Evolutionary conservation across 2,113 vertebrate genomes (phyloP).

Genomic region (Dasyprocta punctata): DNA sequence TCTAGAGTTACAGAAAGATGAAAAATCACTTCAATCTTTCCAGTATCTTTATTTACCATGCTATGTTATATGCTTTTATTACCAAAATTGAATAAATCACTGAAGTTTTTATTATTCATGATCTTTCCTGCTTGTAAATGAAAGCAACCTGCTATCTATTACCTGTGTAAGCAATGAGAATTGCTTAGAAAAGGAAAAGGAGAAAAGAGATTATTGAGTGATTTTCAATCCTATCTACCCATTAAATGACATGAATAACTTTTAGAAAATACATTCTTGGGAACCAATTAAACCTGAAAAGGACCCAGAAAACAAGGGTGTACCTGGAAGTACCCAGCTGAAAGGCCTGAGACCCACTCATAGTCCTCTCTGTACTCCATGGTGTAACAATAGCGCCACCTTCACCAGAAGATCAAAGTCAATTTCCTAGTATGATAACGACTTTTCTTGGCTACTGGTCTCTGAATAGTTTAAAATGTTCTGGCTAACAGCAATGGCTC

Average conservation of each 20-base stretch:
- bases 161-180: not conserved
- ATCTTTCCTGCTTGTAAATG: not conserved
- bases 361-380: not conserved
- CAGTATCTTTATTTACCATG: not conserved
- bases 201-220: not conserved
- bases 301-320: not conserved
- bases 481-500: not conserved
- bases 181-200: not conserved
- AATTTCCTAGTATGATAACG: not conserved
- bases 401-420: not conserved
- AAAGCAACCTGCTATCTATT: not conserved
- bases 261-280: not conserved
- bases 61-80: not conserved
- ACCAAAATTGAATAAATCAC: conserved; percentile 4
- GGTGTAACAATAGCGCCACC: too few species aligned
- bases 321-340: not conserved
- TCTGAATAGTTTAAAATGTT: too few species aligned
- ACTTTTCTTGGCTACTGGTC: not conserved
- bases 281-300: not conserved
- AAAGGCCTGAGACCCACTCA: not conserved
- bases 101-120: not conserved
- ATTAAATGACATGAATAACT: not conserved
- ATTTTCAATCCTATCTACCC: not conserved
- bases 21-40: not conserved
- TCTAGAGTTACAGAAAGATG: not conserved